A percentile compares a stretch with the other conserved stretches of the same genome.
These are phyloP conservation scores for Dolichopus griseipennis DNA, from an alignment of 2,888 invertebrate species.

Conservation along the genomic window DNA sequence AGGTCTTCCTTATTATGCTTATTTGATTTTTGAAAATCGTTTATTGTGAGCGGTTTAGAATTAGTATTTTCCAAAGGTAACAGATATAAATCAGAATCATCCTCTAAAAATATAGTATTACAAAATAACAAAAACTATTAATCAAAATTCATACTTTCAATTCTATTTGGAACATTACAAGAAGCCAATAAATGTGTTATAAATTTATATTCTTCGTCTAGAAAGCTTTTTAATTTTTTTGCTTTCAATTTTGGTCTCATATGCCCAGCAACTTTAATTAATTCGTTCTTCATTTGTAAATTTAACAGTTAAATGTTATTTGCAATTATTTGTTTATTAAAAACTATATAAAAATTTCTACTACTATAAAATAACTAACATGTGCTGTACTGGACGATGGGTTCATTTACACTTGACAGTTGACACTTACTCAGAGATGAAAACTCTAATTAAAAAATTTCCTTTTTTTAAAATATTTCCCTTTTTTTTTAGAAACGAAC, in stretches of 20 bases:
- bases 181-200: conserved; percentile 33
- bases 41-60: conserved; percentile 14
- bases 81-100: conserved; percentile 33
- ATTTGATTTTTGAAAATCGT: conserved; percentile 13
- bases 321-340: too few relatives aligned
- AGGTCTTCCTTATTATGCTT: conserved; percentile 27
- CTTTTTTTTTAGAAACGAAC: too few relatives aligned
- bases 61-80: conserved; percentile 28
- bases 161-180: conserved; percentile 38
- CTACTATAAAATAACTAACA: too few relatives aligned
- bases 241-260: conserved; percentile 7
- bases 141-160: conserved; percentile 30
- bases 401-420: too few relatives aligned
- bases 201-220: conserved; percentile 29
- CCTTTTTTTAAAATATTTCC: too few relatives aligned
- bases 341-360: too few relatives aligned
- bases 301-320: too few relatives aligned
- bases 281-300: too few relatives aligned
- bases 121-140: background rate
- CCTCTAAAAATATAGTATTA: conserved; percentile 17
- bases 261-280: too few relatives aligned
- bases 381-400: too few relatives aligned
- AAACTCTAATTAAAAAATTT: too few relatives aligned
- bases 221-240: conserved; percentile 20
- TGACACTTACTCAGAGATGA: too few relatives aligned